phyloP scores from a whole-genome alignment of 2,888 invertebrate genomes.

The Cinara cedri region DNA sequence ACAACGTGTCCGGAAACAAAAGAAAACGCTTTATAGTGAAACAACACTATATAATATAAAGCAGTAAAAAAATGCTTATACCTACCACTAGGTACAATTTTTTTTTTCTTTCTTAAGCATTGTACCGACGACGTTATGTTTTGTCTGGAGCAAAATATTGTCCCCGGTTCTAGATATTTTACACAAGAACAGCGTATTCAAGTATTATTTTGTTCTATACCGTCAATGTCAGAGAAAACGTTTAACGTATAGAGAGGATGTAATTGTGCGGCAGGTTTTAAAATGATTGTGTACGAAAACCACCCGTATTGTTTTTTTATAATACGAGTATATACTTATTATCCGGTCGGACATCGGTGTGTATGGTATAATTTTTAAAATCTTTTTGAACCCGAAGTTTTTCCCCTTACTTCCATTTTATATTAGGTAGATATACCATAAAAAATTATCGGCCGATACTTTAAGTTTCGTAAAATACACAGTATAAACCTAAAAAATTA shows the following conservation, averaged over 20 bases:
- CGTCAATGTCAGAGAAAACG: conserved; percentile 20
- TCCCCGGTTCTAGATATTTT: conserved; percentile 13
- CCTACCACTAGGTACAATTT: conserved; percentile 4
- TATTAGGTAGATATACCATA: too few species aligned
- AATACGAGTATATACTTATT: background rate
- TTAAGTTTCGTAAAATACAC: too few species aligned
- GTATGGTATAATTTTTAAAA: background rate
- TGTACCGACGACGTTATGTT: conserved; percentile 22
- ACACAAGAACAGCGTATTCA: background rate
- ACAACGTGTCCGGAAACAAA: conserved; percentile 11
- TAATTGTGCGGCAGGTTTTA: conserved; percentile 23
- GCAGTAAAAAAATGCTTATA: background rate
- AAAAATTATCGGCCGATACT: too few species aligned
- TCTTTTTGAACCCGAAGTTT: too few species aligned
- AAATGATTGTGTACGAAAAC: background rate
- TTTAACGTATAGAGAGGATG: conserved; percentile 18
- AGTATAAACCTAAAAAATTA: too few species aligned
- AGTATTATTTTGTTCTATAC: conserved; percentile 10
- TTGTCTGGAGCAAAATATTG: conserved; percentile 15
- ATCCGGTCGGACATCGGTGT: background rate
- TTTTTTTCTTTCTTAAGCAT: conserved; percentile 1
- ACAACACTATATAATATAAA: conserved; percentile 13
- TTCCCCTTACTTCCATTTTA: too few species aligned
- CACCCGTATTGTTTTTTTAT: background rate
- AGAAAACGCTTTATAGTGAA: background rate